phyloP scores from a whole-genome alignment of 2,888 invertebrate genomes.

The Apeira syringaria region DNA sequence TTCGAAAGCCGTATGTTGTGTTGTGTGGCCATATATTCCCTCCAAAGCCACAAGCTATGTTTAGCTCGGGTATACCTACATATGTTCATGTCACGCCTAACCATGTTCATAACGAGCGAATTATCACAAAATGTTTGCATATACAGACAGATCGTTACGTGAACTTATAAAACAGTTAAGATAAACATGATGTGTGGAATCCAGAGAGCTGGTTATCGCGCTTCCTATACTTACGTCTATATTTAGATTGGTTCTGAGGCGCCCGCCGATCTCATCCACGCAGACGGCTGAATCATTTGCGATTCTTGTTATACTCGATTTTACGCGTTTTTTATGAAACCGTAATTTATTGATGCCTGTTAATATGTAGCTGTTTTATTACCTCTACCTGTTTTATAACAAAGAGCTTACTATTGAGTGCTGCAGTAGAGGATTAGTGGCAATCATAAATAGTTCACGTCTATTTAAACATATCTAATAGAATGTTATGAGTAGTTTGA shows the following conservation, averaged over 20 bases:
- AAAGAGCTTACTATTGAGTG: constrained; percentile 13
- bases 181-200: constrained; percentile 73
- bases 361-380: constrained; percentile 23
- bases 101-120: no score
- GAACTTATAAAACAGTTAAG: constrained; percentile 25
- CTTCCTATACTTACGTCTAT: constrained; percentile 39
- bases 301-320: constrained; percentile 22
- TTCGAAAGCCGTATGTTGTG: no score
- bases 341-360: constrained; percentile 25
- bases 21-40: no score
- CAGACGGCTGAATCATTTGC: constrained; percentile 18
- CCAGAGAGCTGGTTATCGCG: constrained; percentile 62
- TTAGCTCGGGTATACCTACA: no score
- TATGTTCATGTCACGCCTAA: no score
- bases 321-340: constrained; percentile 25
- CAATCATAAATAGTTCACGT: no score
- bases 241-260: constrained; percentile 36
- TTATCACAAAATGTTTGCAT: no score
- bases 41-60: no score
- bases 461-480: no score
- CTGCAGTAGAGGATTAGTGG: neutral
- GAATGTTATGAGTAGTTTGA: no score
- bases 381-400: constrained; percentile 28
- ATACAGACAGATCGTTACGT: constrained; percentile 1
- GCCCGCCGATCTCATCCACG: constrained; percentile 29